Percentiles rank a stretch among this genome's conserved stretches.
These are phyloP conservation scores for Myotis findleyi DNA, from an alignment of 2,797 vertebrate species.

Conservation along the genomic window DNA sequence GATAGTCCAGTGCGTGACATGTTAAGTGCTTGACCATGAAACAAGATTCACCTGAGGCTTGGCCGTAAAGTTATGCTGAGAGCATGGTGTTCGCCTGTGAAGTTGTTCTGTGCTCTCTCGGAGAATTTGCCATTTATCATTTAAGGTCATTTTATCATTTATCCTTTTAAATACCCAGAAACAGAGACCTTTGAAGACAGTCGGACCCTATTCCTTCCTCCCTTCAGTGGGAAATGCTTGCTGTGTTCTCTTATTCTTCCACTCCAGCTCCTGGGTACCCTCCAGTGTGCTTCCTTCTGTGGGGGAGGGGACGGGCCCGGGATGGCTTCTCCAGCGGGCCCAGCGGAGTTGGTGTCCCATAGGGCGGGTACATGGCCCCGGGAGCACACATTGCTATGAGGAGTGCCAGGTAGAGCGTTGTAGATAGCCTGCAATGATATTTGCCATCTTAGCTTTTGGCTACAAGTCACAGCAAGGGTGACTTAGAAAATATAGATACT, in stretches of 20 bases:
- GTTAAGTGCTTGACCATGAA: neutral
- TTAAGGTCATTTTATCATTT: neutral
- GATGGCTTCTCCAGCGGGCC: neutral
- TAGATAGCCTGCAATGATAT: neutral
- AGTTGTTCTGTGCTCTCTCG: neutral
- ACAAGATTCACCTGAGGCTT: neutral
- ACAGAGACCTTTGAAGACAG: neutral
- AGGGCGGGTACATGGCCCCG: neutral
- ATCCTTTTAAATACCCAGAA: neutral
- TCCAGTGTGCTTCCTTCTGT: no score
- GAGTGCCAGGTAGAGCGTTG: neutral
- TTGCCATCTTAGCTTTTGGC: neutral
- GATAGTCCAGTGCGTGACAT: neutral
- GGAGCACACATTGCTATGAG: neutral
- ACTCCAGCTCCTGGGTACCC: neutral
- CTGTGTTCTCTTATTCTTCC: neutral
- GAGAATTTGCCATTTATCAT: neutral
- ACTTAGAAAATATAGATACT: constrained; percentile 27
- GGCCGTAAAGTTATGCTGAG: neutral
- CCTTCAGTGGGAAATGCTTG: neutral
- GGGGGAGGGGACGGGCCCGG: neutral
- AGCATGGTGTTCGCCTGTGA: neutral
- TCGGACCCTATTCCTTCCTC: neutral
- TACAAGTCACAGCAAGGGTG: neutral
- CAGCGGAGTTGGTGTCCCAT: neutral